Evolutionary conservation across 2,888 invertebrate species (phyloP).

Genomic region (Sarcophaga carnaria): DNA sequence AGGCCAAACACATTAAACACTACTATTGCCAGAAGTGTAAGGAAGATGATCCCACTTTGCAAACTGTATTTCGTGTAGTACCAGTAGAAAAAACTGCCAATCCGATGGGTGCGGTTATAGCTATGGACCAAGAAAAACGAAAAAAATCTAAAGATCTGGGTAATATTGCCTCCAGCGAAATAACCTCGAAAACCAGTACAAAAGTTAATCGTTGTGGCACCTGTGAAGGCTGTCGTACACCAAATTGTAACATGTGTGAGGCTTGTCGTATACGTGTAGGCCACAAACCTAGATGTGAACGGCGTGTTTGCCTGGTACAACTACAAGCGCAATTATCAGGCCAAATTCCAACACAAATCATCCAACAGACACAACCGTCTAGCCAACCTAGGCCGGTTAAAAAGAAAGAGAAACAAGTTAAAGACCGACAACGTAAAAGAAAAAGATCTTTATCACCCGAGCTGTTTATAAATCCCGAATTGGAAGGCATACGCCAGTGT

Average conservation of each 20-base stretch:
- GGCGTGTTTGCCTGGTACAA: conserved; percentile 81
- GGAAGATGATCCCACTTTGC: conserved; percentile 90
- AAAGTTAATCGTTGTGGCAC: conserved; percentile 85
- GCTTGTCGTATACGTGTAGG: conserved; percentile 79
- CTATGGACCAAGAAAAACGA: conserved; percentile 67
- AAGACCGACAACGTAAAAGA: conserved; percentile 76
- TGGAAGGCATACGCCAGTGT: conserved; percentile 90
- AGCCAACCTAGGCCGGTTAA: conserved; percentile 33
- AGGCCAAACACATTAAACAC: conserved; percentile 95
- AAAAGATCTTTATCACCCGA: conserved; percentile 79
- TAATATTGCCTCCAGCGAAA: conserved; percentile 3
- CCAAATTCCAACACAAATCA: conserved; percentile 26
- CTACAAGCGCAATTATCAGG: conserved; percentile 56
- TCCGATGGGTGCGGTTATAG: conserved; percentile 62
- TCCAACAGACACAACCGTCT: conserved; percentile 61
- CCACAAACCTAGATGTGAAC: conserved; percentile 83
- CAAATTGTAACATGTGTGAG: conserved; percentile 80
- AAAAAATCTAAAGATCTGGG: conserved; percentile 72
- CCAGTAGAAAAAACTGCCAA: conserved; percentile 76
- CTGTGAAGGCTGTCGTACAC: conserved; percentile 87
- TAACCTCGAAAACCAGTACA: conserved; percentile 20
- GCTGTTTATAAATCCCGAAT: conserved; percentile 82
- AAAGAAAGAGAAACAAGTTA: conserved; percentile 75
- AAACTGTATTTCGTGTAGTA: conserved; percentile 83
- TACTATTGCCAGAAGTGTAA: conserved; percentile 95